Base-by-base conservation (phyloP, 2,888 invertebrate species). In the Microctonus hyperodae region DNA sequence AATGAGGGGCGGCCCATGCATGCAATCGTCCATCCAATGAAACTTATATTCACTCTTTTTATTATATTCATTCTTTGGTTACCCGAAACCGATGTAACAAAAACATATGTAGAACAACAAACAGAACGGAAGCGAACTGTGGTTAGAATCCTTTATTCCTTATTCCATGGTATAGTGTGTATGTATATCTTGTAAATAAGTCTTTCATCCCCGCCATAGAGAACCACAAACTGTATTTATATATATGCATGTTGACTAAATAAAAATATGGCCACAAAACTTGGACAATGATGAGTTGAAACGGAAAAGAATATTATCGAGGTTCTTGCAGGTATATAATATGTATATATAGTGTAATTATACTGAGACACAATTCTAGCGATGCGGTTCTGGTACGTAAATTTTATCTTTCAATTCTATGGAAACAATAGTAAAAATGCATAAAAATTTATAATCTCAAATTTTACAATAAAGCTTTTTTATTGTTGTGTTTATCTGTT, bases 281-380 rank as follows among this genome's bases (percentile, higher is more conserved):
- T 35, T 33, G 11, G 22, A 35, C 31, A 10, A 62, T 59, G 59
- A 59, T 53, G 35, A 44, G n/a, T 33, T 56, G 53, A 53, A 58
- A 44, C 33, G 44, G n/a, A n/a, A n/a, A n/a, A n/a, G n/a, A n/a
- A n/a, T n/a, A n/a, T n/a, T n/a, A n/a, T n/a, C n/a, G n/a, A n/a
- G n/a, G n/a, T n/a, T n/a, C n/a, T n/a, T n/a, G n/a, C n/a, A n/a
- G n/a, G n/a, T n/a, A n/a, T n/a, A n/a, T n/a, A n/a, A n/a, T n/a
- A n/a, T n/a, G n/a, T n/a, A n/a, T n/a, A n/a, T n/a, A n/a, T n/a
- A n/a, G n/a, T n/a, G n/a, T n/a, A n/a, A n/a, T n/a, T n/a, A n/a
- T n/a, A n/a, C n/a, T n/a, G n/a, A n/a, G n/a, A n/a, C n/a, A n/a
- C n/a, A n/a, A n/a, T n/a, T n/a, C n/a, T n/a, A n/a, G n/a, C n/a